Percentiles rank a stretch among this genome's conserved stretches.
Evolutionary conservation across 2,888 invertebrate genomes (phyloP).

Genomic region (Philonicus albiceps): DNA sequence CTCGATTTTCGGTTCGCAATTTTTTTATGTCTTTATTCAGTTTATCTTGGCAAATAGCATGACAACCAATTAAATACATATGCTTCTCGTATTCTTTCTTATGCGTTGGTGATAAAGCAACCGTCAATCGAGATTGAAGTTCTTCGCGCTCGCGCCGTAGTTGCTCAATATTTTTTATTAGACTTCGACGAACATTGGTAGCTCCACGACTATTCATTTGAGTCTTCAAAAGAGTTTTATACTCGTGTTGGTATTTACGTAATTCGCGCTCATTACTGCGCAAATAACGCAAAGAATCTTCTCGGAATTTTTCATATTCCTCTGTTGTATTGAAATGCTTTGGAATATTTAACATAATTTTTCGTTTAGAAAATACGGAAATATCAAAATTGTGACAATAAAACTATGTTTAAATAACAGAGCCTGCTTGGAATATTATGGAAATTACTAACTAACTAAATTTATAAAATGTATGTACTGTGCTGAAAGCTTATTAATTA

Average conservation of each 20-base stretch:
- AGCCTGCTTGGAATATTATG: too few species aligned
- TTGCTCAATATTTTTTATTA: constrained; percentile 56
- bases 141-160: constrained; percentile 55
- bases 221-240: constrained; percentile 57
- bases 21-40: constrained; percentile 56
- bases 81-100: constrained; percentile 52
- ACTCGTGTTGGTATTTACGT: constrained; percentile 58
- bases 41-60: constrained; percentile 58
- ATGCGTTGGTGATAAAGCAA: constrained; percentile 57
- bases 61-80: constrained; percentile 55
- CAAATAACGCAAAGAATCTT: background rate
- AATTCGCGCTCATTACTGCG: constrained; percentile 56
- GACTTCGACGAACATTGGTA: constrained; percentile 56
- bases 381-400: background rate
- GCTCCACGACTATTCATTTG: constrained; percentile 57
- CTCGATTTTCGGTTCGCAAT: constrained; percentile 55
- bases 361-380: background rate
- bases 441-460: too few species aligned
- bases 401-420: too few species aligned
- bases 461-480: too few species aligned
- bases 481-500: too few species aligned
- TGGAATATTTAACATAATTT: background rate
- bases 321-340: background rate
- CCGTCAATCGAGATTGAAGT: constrained; percentile 58
- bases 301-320: background rate